These are phyloP conservation scores for Meloidogyne chitwoodi DNA, from an alignment of 1,140 invertebrate species.

Conservation along the genomic window DNA sequence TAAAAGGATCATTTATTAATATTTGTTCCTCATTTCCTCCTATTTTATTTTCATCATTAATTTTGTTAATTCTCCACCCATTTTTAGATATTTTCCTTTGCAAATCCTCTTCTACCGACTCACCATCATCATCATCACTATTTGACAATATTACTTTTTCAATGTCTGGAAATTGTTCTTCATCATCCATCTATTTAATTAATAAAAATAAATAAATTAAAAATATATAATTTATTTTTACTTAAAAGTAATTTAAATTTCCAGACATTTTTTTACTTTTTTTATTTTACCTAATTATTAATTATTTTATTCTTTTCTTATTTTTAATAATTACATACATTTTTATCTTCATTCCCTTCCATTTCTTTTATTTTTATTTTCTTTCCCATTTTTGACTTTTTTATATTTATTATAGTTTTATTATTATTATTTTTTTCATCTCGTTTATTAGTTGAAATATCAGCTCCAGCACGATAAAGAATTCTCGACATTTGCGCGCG, in stretches of 20 bases:
- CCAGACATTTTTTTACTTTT: too few relatives aligned
- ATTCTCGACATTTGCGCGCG: constrained; percentile 21
- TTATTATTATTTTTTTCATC: neutral
- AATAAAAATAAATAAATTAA: too few relatives aligned
- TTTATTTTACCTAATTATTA: neutral
- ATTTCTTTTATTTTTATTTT: neutral
- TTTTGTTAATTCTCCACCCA: constrained; percentile 1
- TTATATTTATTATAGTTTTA: neutral
- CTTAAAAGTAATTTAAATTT: too few relatives aligned
- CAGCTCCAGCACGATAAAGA: constrained; percentile 20
- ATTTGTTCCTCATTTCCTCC: neutral
- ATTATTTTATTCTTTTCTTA: neutral
- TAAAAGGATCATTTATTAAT: neutral
- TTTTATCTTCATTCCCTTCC: neutral
- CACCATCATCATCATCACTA: constrained; percentile 4
- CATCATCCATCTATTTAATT: too few relatives aligned
- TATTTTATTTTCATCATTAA: neutral
- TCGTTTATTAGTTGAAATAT: neutral
- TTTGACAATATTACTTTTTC: neutral
- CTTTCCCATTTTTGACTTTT: neutral
- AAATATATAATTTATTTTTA: too few relatives aligned
- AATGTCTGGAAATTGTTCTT: neutral
- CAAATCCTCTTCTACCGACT: neutral
- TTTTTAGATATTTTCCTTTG: neutral
- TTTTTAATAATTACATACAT: neutral